Evolutionary conservation across 2,113 vertebrate species (phyloP), one percentile per base, ranked within the genome.

Genomic region (Todiramphus chloris): DNA sequence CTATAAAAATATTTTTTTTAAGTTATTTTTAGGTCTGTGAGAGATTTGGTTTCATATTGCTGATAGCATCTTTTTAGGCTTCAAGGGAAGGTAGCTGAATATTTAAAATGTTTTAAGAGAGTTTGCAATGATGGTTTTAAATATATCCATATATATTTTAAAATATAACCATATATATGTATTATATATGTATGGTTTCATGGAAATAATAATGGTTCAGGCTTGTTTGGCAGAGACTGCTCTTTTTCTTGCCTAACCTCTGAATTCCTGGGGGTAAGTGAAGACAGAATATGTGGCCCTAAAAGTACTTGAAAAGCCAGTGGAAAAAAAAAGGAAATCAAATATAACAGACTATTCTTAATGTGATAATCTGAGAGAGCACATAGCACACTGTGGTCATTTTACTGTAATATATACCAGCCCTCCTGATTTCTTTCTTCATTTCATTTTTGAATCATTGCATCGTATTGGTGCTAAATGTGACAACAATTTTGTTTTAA

Each of bases 1-100:
- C 48, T 79, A 56, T 59, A 89, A 88, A 92, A 88, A 89, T n/a
- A 59, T 82, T 95, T 89, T 72, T 67, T 83, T 94, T 82, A 83
- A 81, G 46, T 64, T 83, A 70, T 67, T 58, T 53, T 85, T 93
- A 93, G 88, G 7, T 75, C 64, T 64, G 37, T 93, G 58, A 74
- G 55, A 83, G 62, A 68, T 19, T 69, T 18, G 10, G 24, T 93
- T 95, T 96, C 55, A 74, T 48, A 81, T 87, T 84, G 39, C 63
- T 87, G 39, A 77, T 84, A 73, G 53, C 23, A 31, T 87, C 27
- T 78, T 89, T 85, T 80, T 46, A 92, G 33, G 11, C 55, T 90
- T 90, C 78, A 92, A 69, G 69, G 20, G 68, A 79, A 82, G 20
- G 4, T 83, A 79, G 66, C 76, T 72, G 53, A 93, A 56, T 90